These are phyloP conservation scores for Tretioscincus oriximinensis DNA, from an alignment of 2,113 vertebrate genomes.

Conservation along the genomic window DNA sequence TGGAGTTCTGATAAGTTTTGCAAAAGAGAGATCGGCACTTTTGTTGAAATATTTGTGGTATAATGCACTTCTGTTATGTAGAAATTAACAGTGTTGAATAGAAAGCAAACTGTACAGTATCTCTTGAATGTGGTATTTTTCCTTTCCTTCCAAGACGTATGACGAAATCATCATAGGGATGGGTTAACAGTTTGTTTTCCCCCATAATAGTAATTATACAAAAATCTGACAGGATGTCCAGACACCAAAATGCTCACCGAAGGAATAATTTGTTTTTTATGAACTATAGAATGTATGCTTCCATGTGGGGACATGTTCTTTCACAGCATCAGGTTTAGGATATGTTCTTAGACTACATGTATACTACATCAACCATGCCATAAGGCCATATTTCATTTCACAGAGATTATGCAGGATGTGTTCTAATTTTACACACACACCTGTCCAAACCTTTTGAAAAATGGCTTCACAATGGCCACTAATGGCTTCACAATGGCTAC, in stretches of 20 bases:
- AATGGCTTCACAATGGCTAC: background rate
- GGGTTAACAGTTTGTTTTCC: background rate
- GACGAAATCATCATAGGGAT: too few relatives aligned
- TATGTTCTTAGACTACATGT: background rate
- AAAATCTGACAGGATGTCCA: background rate
- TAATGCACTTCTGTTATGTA: background rate
- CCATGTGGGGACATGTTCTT: background rate
- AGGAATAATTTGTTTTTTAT: background rate
- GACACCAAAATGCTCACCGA: background rate
- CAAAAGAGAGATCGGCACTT: too few relatives aligned
- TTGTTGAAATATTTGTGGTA: background rate
- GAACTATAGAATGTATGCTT: background rate
- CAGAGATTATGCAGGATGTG: background rate
- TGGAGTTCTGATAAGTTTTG: too few relatives aligned
- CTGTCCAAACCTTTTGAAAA: too few relatives aligned
- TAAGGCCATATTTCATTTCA: too few relatives aligned
- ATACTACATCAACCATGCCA: too few relatives aligned
- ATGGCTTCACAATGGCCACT: background rate
- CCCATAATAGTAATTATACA: background rate
- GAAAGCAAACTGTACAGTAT: background rate
- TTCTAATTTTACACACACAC: background rate
- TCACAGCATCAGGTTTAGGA: background rate
- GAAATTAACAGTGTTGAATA: background rate
- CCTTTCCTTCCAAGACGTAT: background rate
- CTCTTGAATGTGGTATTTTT: background rate